Percentiles rank a stretch among this genome's conserved stretches.
Evolutionary conservation across 2,797 vertebrate genomes (phyloP).

Genomic region (Malurus leucopterus): DNA sequence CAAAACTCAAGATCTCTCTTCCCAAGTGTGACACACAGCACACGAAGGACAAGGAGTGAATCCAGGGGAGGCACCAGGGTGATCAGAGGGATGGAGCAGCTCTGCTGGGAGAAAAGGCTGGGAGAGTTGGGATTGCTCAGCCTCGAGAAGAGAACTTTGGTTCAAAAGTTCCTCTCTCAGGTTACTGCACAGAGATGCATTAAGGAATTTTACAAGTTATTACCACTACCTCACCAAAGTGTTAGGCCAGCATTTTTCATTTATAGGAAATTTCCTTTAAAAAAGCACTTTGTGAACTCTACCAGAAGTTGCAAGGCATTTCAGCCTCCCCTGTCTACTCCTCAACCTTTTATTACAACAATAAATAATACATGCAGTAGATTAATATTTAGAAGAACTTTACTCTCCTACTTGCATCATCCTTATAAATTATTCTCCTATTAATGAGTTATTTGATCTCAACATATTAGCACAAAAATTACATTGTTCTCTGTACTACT

Average conservation of each 20-base stretch:
- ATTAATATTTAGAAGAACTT: conserved; percentile 7
- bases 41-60: not conserved
- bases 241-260: not conserved
- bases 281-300: not conserved
- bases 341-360: not conserved
- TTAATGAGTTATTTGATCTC: conserved; percentile 11
- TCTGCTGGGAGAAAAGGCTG: not conserved
- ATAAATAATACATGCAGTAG: not conserved
- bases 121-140: not conserved
- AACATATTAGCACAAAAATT: not conserved
- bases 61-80: not conserved
- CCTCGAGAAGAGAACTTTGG: not conserved
- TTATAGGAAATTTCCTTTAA: not conserved
- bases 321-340: not conserved
- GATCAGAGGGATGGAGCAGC: not conserved
- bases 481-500: not conserved
- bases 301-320: not conserved
- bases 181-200: not conserved
- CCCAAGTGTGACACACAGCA: not conserved
- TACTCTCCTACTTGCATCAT: not conserved
- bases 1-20: not conserved
- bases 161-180: not conserved
- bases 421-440: not conserved
- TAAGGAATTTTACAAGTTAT: not conserved
- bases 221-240: not conserved